Conservation (phyloP, 2,888 invertebrate genomes). For the Anthoptus insignis region DNA sequence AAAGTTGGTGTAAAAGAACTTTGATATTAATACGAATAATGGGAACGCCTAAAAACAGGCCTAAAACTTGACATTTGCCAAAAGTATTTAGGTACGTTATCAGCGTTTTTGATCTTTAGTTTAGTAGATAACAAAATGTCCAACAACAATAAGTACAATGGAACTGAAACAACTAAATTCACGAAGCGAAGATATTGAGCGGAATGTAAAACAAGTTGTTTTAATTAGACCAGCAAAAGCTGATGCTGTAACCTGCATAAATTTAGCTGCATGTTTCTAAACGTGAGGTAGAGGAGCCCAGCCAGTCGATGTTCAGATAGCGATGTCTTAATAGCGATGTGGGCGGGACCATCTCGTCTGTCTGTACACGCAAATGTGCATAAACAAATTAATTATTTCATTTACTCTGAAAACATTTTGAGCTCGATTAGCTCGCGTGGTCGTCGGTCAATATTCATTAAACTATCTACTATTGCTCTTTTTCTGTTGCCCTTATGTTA, state of each 20-base stretch:
- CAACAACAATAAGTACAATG: no score
- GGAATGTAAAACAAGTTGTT: neutral
- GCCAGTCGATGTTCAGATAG: conserved; percentile 18
- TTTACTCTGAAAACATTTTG: conserved; percentile 2
- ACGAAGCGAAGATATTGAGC: no score
- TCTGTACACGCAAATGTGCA: neutral
- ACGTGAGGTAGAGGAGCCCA: neutral
- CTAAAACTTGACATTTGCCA: no score
- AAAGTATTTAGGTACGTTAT: no score
- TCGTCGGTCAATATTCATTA: neutral
- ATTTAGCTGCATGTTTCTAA: conserved; percentile 9
- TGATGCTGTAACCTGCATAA: neutral
- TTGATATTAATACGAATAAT: no score
- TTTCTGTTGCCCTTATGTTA: no score
- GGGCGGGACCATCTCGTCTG: conserved; percentile 5
- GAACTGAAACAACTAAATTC: no score
- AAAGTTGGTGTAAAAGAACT: no score
- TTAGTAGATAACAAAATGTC: no score
- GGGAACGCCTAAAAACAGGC: no score
- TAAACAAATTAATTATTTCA: neutral
- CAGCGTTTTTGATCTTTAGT: no score
- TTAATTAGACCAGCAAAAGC: neutral
- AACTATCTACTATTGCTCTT: neutral
- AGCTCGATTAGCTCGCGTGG: neutral
- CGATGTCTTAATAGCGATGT: conserved; percentile 12